phyloP scores from a whole-genome alignment of 2,888 invertebrate species.

The Tachina fera region DNA sequence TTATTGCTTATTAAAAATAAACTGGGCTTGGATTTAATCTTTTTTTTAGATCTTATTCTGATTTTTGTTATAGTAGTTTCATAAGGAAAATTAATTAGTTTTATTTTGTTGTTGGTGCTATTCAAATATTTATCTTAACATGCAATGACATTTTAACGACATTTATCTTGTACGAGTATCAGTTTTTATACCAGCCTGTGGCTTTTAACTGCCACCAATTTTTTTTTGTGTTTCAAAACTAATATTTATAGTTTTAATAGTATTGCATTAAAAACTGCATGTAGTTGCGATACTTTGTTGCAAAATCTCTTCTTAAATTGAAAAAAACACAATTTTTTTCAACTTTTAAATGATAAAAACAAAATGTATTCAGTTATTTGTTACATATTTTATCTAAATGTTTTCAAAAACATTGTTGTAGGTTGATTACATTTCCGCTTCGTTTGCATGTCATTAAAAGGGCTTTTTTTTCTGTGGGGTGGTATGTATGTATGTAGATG shows the following conservation, averaged over 20 bases:
- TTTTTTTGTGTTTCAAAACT: neutral
- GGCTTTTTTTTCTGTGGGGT: neutral
- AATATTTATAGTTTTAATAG: conserved; percentile 8
- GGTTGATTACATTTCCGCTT: conserved; percentile 57
- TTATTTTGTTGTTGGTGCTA: conserved; percentile 29
- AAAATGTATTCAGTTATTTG: conserved; percentile 38
- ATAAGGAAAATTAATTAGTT: neutral
- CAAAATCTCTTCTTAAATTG: conserved; percentile 16
- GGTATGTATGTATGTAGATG: neutral
- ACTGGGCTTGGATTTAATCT: neutral
- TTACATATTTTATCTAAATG: conserved; percentile 36
- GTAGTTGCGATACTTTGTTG: conserved; percentile 35
- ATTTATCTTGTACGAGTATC: conserved; percentile 61
- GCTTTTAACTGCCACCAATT: conserved; percentile 8
- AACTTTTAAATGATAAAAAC: conserved; percentile 45
- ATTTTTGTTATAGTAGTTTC: too few relatives aligned
- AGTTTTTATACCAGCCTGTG: conserved; percentile 38
- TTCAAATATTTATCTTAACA: conserved; percentile 50
- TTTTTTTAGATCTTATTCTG: too few relatives aligned
- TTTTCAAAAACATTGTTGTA: conserved; percentile 51
- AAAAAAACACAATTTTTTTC: conserved; percentile 13
- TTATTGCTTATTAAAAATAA: neutral
- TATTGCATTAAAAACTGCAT: conserved; percentile 46
- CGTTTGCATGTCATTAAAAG: conserved; percentile 61
- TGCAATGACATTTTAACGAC: conserved; percentile 66